Percentiles rank a stretch among this genome's conserved stretches.
Evolutionary conservation across 35 echinoderm and acorn worm species (phyloP).

Genomic region (Lytechinus pictus): DNA sequence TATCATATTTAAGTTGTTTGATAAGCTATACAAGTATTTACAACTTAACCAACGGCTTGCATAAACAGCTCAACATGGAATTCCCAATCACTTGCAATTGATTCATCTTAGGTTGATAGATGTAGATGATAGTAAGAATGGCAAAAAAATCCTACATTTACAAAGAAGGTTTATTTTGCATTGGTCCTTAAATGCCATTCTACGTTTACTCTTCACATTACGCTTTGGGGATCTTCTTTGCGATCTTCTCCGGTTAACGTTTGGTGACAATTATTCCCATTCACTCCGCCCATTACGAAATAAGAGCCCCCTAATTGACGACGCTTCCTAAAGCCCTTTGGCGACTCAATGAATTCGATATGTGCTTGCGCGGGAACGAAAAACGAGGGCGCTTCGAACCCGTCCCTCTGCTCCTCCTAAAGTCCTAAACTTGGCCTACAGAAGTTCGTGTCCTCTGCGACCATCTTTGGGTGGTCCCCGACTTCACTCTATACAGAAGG

Average conservation of each 20-base stretch:
- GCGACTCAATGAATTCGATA: constrained; percentile 18
- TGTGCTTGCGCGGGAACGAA: constrained; percentile 1
- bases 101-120: too few species aligned
- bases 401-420: neutral
- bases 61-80: too few species aligned
- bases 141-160: too few species aligned
- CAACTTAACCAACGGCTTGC: too few species aligned
- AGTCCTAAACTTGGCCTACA: neutral
- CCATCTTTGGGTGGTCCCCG: neutral
- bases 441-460: neutral
- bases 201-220: neutral
- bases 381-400: neutral
- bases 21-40: too few species aligned
- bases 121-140: too few species aligned
- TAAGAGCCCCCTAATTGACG: neutral
- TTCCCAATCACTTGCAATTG: too few species aligned
- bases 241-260: neutral
- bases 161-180: too few species aligned
- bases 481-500: neutral
- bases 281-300: constrained; percentile 5
- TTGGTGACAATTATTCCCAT: constrained; percentile 18
- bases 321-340: constrained; percentile 2
- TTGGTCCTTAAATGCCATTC: neutral
- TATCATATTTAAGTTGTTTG: too few species aligned
- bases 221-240: neutral